Base-by-base conservation (phyloP, 2,888 invertebrate genomes). In the Protodeltote pygarga region DNA sequence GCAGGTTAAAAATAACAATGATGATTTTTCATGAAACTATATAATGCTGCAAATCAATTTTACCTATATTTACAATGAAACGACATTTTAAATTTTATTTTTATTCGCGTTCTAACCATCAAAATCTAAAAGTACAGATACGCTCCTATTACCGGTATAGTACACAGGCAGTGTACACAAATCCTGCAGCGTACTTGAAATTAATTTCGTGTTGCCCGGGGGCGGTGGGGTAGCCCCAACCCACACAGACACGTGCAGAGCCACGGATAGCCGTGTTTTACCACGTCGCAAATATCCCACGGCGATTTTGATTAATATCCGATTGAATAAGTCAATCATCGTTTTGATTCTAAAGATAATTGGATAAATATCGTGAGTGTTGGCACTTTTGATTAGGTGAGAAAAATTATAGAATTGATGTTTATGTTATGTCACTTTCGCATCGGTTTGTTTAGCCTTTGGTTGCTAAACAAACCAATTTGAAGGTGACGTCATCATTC, bases 141-240 rank as follows among this genome's bases (percentile, higher is more conserved):
- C 84, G 14, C 21, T 71, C 39, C 61, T 73, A 48, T 73, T 48
- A 57, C 33, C 35, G 48, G 57, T 51, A 57, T 50, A 63, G 61
- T 67, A 64, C 68, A 70, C 71, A 72, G 69, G 72, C 74, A 83
- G 73, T 83, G 90, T 87, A 89, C 84, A 92, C 88, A 90, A 85
- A 83, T 84, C 81, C 73, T 73, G 73, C 67, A 68, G 72, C 71
- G 67, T 79, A 81, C 84, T 84, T 77, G 80, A 91, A 92, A 92
- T 91, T 92, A 92, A 92, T 91, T 91, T 87, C 83, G 78, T 76
- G 85, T 86, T 81, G 89, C 91, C 84, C 51, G 52, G 78, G 87
- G 66, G 62, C 47, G 47, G 47, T 49, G 31, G 67, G 55, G 60
- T 27, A 31, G 33, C 65, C 59, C 61, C 62, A 59, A 54, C 48